phyloP scores from a whole-genome alignment of 2,888 invertebrate species.

The Lissocephala sabroskyi region DNA sequence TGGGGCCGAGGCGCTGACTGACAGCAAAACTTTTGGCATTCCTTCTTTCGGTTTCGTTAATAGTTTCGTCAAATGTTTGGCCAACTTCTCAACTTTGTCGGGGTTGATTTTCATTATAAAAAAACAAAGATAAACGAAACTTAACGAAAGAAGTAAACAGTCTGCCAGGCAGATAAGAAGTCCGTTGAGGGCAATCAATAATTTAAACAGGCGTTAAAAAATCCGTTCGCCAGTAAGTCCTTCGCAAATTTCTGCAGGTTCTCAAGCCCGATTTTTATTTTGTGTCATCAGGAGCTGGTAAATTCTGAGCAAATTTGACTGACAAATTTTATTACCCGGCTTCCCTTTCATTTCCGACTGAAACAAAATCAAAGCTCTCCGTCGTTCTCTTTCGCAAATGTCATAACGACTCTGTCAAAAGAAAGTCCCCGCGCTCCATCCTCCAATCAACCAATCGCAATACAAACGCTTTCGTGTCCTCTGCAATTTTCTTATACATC shows the following conservation, averaged over 20 bases:
- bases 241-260: too few species aligned
- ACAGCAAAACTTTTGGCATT: too few species aligned
- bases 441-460: conserved; percentile 24
- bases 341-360: too few species aligned
- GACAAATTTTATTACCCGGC: conserved; percentile 36
- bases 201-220: too few species aligned
- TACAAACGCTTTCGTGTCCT: conserved; percentile 47
- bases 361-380: conserved; percentile 48
- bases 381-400: conserved; percentile 21
- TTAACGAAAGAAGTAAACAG: not conserved
- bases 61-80: too few species aligned
- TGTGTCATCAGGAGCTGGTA: too few species aligned
- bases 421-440: conserved; percentile 25
- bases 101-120: too few species aligned
- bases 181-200: not conserved
- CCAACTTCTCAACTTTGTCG: too few species aligned
- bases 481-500: conserved; percentile 55
- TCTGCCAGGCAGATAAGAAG: not conserved
- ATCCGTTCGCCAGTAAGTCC: too few species aligned
- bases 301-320: not conserved
- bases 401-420: conserved; percentile 3
- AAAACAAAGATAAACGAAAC: conserved; percentile 8
- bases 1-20: too few species aligned
- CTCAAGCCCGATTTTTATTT: too few species aligned
- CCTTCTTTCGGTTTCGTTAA: too few species aligned